Evolutionary conservation across 2,888 invertebrate species (phyloP), one percentile per base, ranked within the genome.

Genomic region (Chrysina gloriosa): DNA sequence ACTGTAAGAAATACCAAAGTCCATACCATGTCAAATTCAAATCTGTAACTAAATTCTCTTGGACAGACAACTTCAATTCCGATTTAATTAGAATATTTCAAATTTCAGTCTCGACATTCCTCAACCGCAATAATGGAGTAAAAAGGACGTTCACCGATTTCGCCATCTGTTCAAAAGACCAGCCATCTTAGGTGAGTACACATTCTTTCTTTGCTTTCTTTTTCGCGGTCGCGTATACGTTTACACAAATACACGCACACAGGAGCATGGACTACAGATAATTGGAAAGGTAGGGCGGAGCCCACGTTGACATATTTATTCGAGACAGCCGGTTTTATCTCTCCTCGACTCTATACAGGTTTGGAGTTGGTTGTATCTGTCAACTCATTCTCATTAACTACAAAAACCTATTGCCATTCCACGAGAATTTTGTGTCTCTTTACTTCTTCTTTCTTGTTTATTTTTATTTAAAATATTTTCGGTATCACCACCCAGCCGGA

Each of bases 281-380:
- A 79, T 79, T 78, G 79, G 79, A 77, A 77, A 76, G 74, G 74
- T 76, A 75, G 78, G 81, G 82, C 80, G 80, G 80, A 76, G 79
- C 76, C 73, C 75, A 75, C 67, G 80, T 80, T 82, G 82, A 82
- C 82, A 81, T 82, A 79, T 82, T 82, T 82, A 82, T 82, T 81
- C 79, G 81, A 81, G 79, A 75, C 79, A 77, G 80, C 79, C 78
- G 78, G 79, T 61, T 61, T 61, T 61, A 61, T 61, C 58, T 42
- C 58, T 23, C 16, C 58, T 7, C 42, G 42, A 42, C 58, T 61
- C 27, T 61, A 61, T 79, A 76, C 74, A 75, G 73, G 76, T 78
- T 76, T 78, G 77, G 79, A 52, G 67, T 42, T 61, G 50, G 65
- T 34, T 65, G 70, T 69, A 78, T 78, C 77, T 77, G 79, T 78